phyloP scores from a whole-genome alignment of 2,888 invertebrate species.

The Lomographa bimaculata region DNA sequence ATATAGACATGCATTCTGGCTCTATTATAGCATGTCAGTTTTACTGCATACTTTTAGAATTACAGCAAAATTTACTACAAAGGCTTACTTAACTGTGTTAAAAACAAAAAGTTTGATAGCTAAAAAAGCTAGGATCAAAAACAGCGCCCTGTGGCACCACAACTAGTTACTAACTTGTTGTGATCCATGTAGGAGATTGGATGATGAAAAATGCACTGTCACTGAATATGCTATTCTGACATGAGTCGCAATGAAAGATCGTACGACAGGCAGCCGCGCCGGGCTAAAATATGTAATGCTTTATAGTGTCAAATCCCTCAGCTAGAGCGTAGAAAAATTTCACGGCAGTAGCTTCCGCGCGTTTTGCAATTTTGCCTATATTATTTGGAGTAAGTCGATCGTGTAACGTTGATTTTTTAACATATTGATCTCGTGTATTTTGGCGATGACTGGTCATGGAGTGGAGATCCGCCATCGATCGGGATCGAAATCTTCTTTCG shows the following conservation, averaged over 20 bases:
- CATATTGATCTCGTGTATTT: no score
- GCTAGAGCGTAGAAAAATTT: conserved; percentile 27
- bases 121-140: conserved; percentile 19
- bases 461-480: no score
- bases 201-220: conserved; percentile 68
- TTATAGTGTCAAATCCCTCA: conserved; percentile 46
- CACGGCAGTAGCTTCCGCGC: conserved; percentile 4
- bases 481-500: no score
- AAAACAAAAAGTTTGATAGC: conserved; percentile 18
- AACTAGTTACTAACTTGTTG: conserved; percentile 35
- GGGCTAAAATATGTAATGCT: conserved; percentile 52
- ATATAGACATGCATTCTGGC: no score
- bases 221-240: conserved; percentile 59
- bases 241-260: conserved; percentile 55
- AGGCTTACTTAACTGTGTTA: no score
- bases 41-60: no score
- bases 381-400: not conserved
- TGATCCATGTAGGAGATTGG: conserved; percentile 56
- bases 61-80: no score
- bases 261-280: conserved; percentile 39
- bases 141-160: conserved; percentile 33
- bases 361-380: conserved; percentile 16
- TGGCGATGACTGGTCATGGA: no score
- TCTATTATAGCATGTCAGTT: no score
- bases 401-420: no score